Percentiles rank a stretch among this genome's conserved stretches.
phyloP scores from a whole-genome alignment of 1,140 invertebrate genomes.

The Ostrea denselamellosa region DNA sequence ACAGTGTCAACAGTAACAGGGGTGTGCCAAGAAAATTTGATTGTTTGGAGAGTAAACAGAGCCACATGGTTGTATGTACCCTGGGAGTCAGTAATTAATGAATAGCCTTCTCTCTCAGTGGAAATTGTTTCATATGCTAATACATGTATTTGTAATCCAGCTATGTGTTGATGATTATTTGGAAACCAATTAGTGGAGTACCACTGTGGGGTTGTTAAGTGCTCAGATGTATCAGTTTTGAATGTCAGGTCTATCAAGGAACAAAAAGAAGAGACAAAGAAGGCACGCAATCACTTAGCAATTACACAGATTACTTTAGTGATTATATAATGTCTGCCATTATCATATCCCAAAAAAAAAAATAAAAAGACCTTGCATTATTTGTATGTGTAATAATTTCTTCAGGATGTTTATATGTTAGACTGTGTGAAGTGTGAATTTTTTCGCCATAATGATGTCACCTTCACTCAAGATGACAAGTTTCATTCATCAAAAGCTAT shows the following conservation, averaged over 20 bases:
- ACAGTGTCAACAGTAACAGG: neutral
- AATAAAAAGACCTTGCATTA: too few relatives aligned
- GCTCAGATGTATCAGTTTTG: too few relatives aligned
- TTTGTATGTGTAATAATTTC: too few relatives aligned
- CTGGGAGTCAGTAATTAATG: conserved; percentile 19
- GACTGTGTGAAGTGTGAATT: neutral
- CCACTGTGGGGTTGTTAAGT: too few relatives aligned
- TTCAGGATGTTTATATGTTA: neutral
- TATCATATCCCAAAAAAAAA: too few relatives aligned
- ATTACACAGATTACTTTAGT: too few relatives aligned
- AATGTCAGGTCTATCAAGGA: too few relatives aligned
- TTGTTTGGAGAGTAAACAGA: conserved; percentile 22
- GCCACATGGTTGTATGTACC: neutral
- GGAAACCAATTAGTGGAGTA: neutral
- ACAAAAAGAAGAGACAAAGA: too few relatives aligned
- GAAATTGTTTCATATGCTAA: neutral
- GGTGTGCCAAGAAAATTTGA: conserved; percentile 24
- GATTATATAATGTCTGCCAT: too few relatives aligned
- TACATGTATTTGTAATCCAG: conserved; percentile 22
- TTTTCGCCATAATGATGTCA: neutral
- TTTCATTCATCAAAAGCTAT: neutral
- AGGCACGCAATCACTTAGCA: too few relatives aligned
- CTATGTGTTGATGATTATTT: neutral
- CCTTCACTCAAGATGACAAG: neutral
- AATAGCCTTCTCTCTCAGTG: neutral